phyloP scores from a whole-genome alignment of 2,888 invertebrate species.

The Trissoscelio sp. region DNA sequence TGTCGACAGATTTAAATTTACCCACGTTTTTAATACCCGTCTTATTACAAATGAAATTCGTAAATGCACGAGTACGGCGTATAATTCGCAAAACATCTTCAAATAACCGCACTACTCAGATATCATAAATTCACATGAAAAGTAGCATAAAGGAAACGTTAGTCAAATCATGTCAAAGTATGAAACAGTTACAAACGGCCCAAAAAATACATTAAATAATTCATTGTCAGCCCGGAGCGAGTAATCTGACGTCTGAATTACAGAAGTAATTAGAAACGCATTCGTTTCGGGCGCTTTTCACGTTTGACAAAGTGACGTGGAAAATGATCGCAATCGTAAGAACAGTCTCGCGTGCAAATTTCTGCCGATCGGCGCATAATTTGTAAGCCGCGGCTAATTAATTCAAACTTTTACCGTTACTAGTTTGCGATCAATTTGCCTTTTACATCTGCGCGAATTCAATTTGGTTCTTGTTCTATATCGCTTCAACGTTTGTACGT shows the following conservation, averaged over 20 bases:
- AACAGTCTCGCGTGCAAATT: conserved; percentile 18
- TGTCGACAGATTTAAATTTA: neutral
- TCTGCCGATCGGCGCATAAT: neutral
- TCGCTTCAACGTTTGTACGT: conserved; percentile 41
- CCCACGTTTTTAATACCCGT: neutral
- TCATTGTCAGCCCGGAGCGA: conserved; percentile 42
- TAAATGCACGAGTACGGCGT: neutral
- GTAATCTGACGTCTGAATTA: conserved; percentile 37
- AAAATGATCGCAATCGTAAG: conserved; percentile 43
- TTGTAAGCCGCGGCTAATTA: conserved; percentile 33
- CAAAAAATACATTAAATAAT: conserved; percentile 48
- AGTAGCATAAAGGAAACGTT: conserved; percentile 1
- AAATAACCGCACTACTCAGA: conserved; percentile 17
- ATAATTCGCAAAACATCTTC: conserved; percentile 24
- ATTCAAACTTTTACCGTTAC: conserved; percentile 54
- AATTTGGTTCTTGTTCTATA: conserved; percentile 34
- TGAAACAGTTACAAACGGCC: conserved; percentile 36
- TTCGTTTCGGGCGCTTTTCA: conserved; percentile 31
- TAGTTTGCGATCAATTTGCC: conserved; percentile 39
- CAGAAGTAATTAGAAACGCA: conserved; percentile 48
- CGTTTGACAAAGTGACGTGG: conserved; percentile 37
- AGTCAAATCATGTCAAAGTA: conserved; percentile 36
- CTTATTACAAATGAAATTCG: conserved; percentile 4
- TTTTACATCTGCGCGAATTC: conserved; percentile 31
- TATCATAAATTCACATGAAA: conserved; percentile 35